Evolutionary conservation across 2,888 invertebrate species (phyloP), one percentile per base, ranked within the genome.

Genomic region (Aphodius sticticus): DNA sequence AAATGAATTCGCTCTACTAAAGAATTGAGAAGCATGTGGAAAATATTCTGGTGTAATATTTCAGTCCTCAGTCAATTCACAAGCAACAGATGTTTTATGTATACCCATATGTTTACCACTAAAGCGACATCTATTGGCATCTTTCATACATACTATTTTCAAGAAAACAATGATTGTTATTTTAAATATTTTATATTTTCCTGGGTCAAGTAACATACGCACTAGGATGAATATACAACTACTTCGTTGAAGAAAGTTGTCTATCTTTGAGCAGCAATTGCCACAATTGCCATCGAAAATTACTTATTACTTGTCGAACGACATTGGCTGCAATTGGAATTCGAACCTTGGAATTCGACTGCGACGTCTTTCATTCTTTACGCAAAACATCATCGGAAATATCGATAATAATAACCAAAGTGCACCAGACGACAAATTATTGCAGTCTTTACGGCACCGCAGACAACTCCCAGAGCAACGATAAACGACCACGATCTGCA

Each of bases 361-460:
- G 53, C 12, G 12, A 12, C 53, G 12, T 2, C 12, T 0, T 53
- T 53, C 53, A 12, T 53, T 53, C 53, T 53, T 53, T 12, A 53
- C 12, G 53, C 53, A 53, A 53, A 53, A 53, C 53, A 0, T 53
- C 9, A 53, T 53, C 53, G 53, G 53, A 53, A 53, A 53, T 53
- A 53, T 53, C 53, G 53, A 53, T 53, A 53, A 53, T 53, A 53
- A 53, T 53, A 53, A 53, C 53, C 53, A 12, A 53, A 53, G 53
- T 53, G 53, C 53, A 53, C 53, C 53, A 53, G 53, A 53, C 53
- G 53, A 53, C 53, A 53, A 53, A 53, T 53, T 53, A 53, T 53
- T 53, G 53, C 53, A 53, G 53, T 53, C 53, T 53, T 53, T 53
- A 53, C 53, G 53, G 53, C 53, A 53, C 53, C 53, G 53, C 9